Base-by-base conservation (phyloP, 2,888 invertebrate genomes). In the Drosophila setosimentum region DNA sequence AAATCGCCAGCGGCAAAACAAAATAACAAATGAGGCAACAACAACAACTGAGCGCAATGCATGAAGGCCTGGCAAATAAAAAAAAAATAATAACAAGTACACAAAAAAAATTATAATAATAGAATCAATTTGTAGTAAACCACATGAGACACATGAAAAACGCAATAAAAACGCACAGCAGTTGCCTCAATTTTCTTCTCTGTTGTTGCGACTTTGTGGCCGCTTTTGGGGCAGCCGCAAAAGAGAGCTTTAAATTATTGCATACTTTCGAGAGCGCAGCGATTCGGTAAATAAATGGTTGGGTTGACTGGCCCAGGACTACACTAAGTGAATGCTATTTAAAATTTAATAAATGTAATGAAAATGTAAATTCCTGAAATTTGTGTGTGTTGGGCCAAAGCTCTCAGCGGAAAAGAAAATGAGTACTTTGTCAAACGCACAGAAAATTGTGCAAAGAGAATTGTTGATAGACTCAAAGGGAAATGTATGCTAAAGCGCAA, bases 71-170 rank as follows among this genome's bases (percentile, higher is more conserved):
- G 27, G 61, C 50, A 71, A 40, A 60, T 24, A 40, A 24, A 51
- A 55, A 33, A 60, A n/a, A 40, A 24, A 51, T 50, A 33, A 48
- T 3, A 40, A 7, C 8, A 8, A 45, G 24, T 16, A 24, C 4
- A 59, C 10, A 37, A 61, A 18, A 50, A 11, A 30, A 67, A 55
- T 11, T 48, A 77, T 87, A 82, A 89, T 91, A 91, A 90, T 87
- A 82, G 88, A 91, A 87, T 90, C 90, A 90, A 90, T 90, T 91
- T 91, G 90, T 83, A 83, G 80, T 82, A 81, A 87, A 82, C 85
- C 90, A 87, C 90, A 87, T 80, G 88, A 90, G 89, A 91, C 80
- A 80, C 86, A 80, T 75, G 87, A 78, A 85, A 79, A 86, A 86
- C 77, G 83, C 72, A 81, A 85, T 86, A 85, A 86, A 84, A 85